phyloP scores from a whole-genome alignment of 1,140 invertebrate species.

The Caerostris darwini region DNA sequence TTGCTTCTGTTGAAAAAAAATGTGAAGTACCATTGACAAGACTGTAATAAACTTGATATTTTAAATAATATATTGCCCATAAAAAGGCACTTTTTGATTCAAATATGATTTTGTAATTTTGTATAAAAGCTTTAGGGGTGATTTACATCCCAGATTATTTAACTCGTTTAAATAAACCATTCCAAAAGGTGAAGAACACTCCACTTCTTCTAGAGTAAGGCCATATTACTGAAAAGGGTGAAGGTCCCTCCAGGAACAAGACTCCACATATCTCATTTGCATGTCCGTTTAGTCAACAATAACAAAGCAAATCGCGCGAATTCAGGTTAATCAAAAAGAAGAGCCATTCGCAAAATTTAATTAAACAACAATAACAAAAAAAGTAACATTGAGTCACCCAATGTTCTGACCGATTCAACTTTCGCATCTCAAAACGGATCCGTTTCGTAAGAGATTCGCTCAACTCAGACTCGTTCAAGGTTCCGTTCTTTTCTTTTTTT shows the following conservation, averaged over 20 bases:
- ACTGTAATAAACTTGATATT: too few relatives aligned
- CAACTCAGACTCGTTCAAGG: slow-evolving; percentile 5
- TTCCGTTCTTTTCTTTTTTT: neutral
- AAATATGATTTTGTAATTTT: too few relatives aligned
- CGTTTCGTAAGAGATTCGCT: neutral
- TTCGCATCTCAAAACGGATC: neutral
- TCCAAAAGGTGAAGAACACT: neutral
- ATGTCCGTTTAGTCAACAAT: neutral
- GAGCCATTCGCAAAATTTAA: neutral
- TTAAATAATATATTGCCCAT: too few relatives aligned
- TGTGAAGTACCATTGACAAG: too few relatives aligned
- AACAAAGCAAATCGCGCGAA: neutral
- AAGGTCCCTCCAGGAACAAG: neutral
- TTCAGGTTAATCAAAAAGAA: slow-evolving; percentile 12
- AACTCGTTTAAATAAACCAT: neutral
- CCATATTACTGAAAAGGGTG: neutral
- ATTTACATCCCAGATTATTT: too few relatives aligned
- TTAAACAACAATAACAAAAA: neutral
- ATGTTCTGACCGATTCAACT: neutral
- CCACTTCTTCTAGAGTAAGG: neutral
- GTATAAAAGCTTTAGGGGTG: too few relatives aligned
- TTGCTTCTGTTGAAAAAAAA: too few relatives aligned
- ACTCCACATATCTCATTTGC: neutral
- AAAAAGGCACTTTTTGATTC: too few relatives aligned
- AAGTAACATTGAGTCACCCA: neutral